phyloP scores from a whole-genome alignment of 2,797 vertebrate species.

The Protonibea diacanthus region DNA sequence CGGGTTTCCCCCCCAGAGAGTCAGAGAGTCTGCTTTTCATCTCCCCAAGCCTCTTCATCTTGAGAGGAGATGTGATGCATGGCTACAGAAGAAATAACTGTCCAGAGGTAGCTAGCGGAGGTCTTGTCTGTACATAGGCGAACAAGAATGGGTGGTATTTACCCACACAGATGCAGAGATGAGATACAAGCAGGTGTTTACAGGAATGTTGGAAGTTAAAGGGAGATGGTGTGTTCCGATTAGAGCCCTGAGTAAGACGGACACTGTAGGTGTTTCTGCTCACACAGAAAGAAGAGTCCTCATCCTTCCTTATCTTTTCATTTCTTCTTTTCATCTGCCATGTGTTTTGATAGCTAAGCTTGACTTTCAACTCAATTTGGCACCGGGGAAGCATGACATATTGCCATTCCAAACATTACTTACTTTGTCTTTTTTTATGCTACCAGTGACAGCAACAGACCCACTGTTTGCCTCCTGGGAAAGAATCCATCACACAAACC shows the following conservation, averaged over 20 bases:
- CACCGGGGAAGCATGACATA: slow-evolving; percentile 61
- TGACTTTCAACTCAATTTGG: slow-evolving; percentile 75
- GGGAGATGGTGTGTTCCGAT: slow-evolving; percentile 81
- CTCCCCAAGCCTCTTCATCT: slow-evolving; percentile 78
- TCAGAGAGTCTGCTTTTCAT: slow-evolving; percentile 78
- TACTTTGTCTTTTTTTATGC: slow-evolving; percentile 42
- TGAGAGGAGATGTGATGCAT: slow-evolving; percentile 77
- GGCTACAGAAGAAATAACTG: slow-evolving; percentile 77
- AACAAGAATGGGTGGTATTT: slow-evolving; percentile 83
- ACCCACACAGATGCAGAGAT: slow-evolving; percentile 76
- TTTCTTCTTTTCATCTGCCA: slow-evolving; percentile 69
- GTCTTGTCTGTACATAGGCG: slow-evolving; percentile 72
- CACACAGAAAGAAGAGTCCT: slow-evolving; percentile 69
- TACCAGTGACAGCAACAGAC: slow-evolving; percentile 51
- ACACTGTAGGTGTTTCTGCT: slow-evolving; percentile 76
- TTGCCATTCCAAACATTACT: slow-evolving; percentile 70
- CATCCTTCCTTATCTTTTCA: slow-evolving; percentile 76
- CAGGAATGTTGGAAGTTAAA: slow-evolving; percentile 80
- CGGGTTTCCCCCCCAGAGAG: slow-evolving; percentile 63
- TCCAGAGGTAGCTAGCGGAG: slow-evolving; percentile 68
- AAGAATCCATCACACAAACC: slow-evolving; percentile 37
- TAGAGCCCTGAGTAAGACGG: slow-evolving; percentile 60
- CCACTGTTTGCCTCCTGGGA: slow-evolving; percentile 34
- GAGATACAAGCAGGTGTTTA: slow-evolving; percentile 88
- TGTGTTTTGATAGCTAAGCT: slow-evolving; percentile 69